Percentiles rank a stretch among this genome's conserved stretches.
Conservation (phyloP, 2,113 vertebrate species). For the Heterochromis multidens region DNA sequence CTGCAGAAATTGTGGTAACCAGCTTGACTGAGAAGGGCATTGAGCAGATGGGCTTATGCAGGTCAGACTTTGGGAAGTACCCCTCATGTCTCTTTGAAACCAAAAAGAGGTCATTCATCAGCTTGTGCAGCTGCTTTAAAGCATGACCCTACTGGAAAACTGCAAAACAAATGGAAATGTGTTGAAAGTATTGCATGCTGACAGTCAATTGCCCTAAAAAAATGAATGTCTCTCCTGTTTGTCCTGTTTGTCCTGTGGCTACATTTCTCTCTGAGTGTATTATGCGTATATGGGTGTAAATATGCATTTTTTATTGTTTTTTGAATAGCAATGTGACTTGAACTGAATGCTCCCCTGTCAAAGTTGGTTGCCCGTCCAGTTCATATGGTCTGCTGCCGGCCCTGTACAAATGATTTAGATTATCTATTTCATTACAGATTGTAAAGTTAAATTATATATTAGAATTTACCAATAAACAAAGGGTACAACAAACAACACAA, state of each 20-base stretch:
- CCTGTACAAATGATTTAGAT: too few relatives aligned
- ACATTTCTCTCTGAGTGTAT: too few relatives aligned
- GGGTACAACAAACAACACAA: too few relatives aligned
- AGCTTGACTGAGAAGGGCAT: not conserved
- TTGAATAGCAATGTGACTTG: too few relatives aligned
- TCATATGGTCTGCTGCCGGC: too few relatives aligned
- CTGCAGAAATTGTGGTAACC: not conserved
- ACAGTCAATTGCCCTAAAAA: not conserved
- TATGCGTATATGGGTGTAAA: too few relatives aligned
- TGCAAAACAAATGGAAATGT: not conserved
- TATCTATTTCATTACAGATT: too few relatives aligned
- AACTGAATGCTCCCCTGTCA: too few relatives aligned
- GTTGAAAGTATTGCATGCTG: not conserved
- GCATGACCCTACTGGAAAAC: not conserved
- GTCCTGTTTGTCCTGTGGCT: not conserved
- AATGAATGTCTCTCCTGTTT: not conserved
- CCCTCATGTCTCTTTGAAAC: not conserved
- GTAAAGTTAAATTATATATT: too few relatives aligned
- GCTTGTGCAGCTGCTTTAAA: fast-evolving
- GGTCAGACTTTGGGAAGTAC: not conserved
- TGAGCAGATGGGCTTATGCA: not conserved
- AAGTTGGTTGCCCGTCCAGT: too few relatives aligned
- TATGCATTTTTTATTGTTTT: too few relatives aligned
- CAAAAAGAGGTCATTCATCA: not conserved
- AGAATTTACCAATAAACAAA: not conserved